phyloP scores from a whole-genome alignment of 2,797 vertebrate genomes.

The Schizopygopsis malacanthus region DNA sequence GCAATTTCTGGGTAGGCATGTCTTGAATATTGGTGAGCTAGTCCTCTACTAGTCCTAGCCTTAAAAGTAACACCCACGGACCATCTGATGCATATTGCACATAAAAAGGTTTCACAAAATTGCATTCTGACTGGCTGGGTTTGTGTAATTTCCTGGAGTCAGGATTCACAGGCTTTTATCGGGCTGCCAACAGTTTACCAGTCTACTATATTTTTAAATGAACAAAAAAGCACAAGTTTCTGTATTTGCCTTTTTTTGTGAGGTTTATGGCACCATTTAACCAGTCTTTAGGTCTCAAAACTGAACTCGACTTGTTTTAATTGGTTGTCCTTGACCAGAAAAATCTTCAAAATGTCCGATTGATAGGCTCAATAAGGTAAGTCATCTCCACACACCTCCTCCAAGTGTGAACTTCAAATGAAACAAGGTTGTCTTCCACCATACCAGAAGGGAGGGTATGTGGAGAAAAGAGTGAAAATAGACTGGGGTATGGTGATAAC shows the following conservation, averaged over 20 bases:
- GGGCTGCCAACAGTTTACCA: not conserved
- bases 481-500: constrained; percentile 14
- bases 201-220: not conserved
- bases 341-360: not conserved
- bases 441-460: not conserved
- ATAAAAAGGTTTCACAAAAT: not conserved
- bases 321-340: not conserved
- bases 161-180: not conserved
- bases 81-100: not conserved
- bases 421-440: not conserved
- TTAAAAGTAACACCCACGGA: not conserved
- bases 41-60: not conserved
- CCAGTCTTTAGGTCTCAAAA: not conserved
- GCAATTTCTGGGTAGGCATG: not conserved
- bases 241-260: not conserved
- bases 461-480: constrained; percentile 10
- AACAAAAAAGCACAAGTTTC: not conserved
- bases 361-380: not conserved
- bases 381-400: not conserved
- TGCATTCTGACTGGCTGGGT: not conserved
- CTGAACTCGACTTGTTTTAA: not conserved
- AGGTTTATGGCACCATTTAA: not conserved
- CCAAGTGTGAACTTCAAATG: not conserved
- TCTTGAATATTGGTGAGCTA: not conserved
- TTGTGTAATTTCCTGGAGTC: not conserved